Conservation (phyloP, 2,888 invertebrate genomes). For the Agrotis segetum region DNA sequence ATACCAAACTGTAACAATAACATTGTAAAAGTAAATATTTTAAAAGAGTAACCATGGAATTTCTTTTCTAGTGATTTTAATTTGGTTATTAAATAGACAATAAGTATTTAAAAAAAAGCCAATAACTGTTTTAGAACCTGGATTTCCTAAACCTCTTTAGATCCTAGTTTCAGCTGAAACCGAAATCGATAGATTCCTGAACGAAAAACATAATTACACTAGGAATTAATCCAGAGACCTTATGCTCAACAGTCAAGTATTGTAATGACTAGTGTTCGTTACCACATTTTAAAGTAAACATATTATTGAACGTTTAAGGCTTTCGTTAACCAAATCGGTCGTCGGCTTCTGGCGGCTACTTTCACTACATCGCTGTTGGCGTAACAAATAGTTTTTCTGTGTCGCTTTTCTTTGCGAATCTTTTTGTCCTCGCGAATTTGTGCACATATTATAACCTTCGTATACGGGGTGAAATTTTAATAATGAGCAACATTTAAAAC, state of each 20-base stretch:
- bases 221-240: not conserved
- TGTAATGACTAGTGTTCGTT: slow-evolving; percentile 2
- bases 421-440: slow-evolving; percentile 48
- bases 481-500: no score
- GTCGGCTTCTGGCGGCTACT: slow-evolving; percentile 70
- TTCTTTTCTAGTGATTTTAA: no score
- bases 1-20: no score
- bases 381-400: slow-evolving; percentile 81
- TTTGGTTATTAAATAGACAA: no score
- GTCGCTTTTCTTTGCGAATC: slow-evolving; percentile 78
- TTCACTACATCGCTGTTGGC: slow-evolving; percentile 81
- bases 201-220: not conserved
- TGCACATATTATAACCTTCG: not conserved
- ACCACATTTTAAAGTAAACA: slow-evolving; percentile 57
- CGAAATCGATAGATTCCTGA: not conserved
- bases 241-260: not conserved
- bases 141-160: no score
- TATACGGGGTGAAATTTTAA: no score
- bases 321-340: slow-evolving; percentile 75
- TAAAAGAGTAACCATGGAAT: no score
- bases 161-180: no score
- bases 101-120: no score
- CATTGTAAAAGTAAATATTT: no score
- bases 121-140: no score
- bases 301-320: slow-evolving; percentile 64